These are phyloP conservation scores for Muschampia plurimacula DNA, from an alignment of 2,888 invertebrate species.

Conservation along the genomic window DNA sequence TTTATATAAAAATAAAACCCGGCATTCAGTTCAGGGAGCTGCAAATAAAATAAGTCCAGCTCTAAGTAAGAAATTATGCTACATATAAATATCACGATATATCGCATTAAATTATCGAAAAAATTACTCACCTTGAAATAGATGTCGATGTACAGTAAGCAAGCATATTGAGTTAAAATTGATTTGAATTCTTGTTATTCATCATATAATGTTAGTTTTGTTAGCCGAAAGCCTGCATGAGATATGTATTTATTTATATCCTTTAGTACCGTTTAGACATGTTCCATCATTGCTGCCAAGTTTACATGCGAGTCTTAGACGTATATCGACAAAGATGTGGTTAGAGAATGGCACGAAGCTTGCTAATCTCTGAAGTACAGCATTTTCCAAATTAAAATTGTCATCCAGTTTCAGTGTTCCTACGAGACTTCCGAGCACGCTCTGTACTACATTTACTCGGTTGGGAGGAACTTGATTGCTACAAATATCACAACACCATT, in stretches of 20 bases:
- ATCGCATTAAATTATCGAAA: neutral
- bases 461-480: slow-evolving; percentile 59
- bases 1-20: too few species aligned
- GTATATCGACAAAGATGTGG: slow-evolving; percentile 73
- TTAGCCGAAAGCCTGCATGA: slow-evolving; percentile 38
- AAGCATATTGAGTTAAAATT: slow-evolving; percentile 22
- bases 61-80: neutral
- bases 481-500: slow-evolving; percentile 87
- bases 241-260: slow-evolving; percentile 9
- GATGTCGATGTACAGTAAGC: slow-evolving; percentile 16
- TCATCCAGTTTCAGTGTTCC: slow-evolving; percentile 75
- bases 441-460: slow-evolving; percentile 76
- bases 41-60: neutral
- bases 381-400: slow-evolving; percentile 74
- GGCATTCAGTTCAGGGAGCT: neutral
- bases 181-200: slow-evolving; percentile 9
- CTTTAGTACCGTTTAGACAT: slow-evolving; percentile 65
- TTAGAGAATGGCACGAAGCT: slow-evolving; percentile 68
- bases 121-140: neutral
- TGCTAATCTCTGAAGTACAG: slow-evolving; percentile 64
- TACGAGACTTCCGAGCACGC: slow-evolving; percentile 83
- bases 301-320: slow-evolving; percentile 64
- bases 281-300: slow-evolving; percentile 62
- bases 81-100: neutral
- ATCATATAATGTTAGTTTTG: slow-evolving; percentile 39